Conservation (phyloP, 1,140 invertebrate genomes). For the Periplaneta americana region DNA sequence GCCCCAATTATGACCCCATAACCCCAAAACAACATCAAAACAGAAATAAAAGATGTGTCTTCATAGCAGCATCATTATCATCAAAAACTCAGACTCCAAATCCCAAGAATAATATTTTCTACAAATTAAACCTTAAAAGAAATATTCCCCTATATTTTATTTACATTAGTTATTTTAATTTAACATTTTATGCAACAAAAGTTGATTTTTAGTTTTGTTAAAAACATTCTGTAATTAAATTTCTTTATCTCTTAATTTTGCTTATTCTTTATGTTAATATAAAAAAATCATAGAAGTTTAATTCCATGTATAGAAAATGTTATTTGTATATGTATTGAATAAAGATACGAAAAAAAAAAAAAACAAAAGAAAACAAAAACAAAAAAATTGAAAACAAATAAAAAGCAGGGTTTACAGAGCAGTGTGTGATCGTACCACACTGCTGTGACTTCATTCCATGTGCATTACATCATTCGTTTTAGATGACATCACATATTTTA, state of each 20-base stretch:
- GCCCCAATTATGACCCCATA: too few relatives aligned
- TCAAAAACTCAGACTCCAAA: too few relatives aligned
- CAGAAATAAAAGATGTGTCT: not conserved
- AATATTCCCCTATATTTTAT: not conserved
- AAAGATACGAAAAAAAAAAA: slow-evolving; percentile 19
- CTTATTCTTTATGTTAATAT: not conserved
- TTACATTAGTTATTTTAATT: not conserved
- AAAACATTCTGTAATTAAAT: not conserved
- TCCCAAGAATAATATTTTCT: not conserved
- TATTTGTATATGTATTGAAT: slow-evolving; percentile 1
- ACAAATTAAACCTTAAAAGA: not conserved
- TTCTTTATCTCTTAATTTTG: not conserved
- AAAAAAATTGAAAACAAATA: slow-evolving; percentile 7
- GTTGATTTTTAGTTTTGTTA: not conserved
- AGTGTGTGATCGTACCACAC: not conserved
- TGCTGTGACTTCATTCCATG: not conserved
- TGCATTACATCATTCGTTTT: not conserved
- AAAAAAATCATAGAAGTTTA: not conserved
- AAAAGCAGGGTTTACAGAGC: not conserved
- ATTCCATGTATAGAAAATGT: slow-evolving; percentile 7
- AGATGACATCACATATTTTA: too few relatives aligned
- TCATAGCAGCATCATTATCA: too few relatives aligned
- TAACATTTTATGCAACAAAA: not conserved
- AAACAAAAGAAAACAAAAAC: slow-evolving; percentile 25
- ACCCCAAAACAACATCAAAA: not conserved